Base-by-base conservation (phyloP, 2,797 vertebrate species). In the Amphiprion clarkii region DNA sequence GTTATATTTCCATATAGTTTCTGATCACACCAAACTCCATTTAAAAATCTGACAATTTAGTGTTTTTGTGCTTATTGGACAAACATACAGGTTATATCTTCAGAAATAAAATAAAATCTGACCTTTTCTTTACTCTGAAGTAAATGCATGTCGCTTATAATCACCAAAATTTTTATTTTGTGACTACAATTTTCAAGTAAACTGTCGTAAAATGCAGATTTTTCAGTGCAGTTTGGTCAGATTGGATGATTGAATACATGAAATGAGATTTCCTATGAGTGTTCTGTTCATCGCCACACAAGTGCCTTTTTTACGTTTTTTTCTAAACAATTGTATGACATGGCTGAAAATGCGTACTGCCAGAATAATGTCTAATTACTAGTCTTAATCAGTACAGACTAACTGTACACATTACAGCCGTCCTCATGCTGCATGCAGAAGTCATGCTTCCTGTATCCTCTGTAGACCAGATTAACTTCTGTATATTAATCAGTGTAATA, bases 401-500 rank as follows among this genome's bases (percentile, higher is more conserved):
- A 78, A 63, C n/a, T 86, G 76, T 70, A 67, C 29, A 11, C 52
- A 33, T 68, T 62, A 63, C 54, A 68, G 19, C 56, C 81, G 71
- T 65, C 65, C 31, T 75, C 74, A 60, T 74, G 58, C 27, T 74
- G 75, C 82, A 57, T 71, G 73, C 75, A 40, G 65, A 60, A 71
- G 40, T 77, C 84, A 82, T 88, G 81, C 82, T 83, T 84, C 69
- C 71, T 91, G 70, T 88, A 88, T 82, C 64, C 76, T 82, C 67
- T 88, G 71, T 88, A 79, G 54, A 83, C 60, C 79, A 74, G 63
- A 85, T 82, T 85, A 83, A 90, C 78, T 74, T 86, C 63, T 92
- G 82, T 79, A 80, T 91, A 88, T 79, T 92, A 88, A 92, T 83
- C 83, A 82, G 11, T 88, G 82, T 90, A 92, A 89, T 92, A 39